These are phyloP conservation scores for Musca domestica DNA, from an alignment of 1,140 invertebrate species.

Conservation along the genomic window DNA sequence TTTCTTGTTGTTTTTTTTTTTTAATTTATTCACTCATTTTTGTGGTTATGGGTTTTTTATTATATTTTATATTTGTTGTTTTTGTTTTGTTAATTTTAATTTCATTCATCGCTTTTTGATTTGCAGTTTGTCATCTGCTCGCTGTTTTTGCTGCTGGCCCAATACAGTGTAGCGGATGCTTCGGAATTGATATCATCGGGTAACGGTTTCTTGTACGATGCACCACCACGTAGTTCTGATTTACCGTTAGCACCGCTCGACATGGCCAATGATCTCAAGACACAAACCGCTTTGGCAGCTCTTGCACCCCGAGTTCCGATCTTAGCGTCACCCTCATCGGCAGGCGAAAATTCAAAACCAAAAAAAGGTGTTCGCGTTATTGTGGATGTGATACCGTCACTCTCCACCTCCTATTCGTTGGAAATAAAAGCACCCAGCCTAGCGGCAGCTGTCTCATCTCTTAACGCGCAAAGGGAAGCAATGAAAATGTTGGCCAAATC, in stretches of 20 bases:
- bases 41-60: background rate
- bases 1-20: background rate
- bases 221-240: conserved; percentile 7
- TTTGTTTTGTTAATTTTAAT: background rate
- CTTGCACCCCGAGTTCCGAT: background rate
- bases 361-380: no score
- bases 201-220: conserved; percentile 45
- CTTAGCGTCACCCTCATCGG: no score
- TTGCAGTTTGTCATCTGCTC: background rate
- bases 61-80: background rate
- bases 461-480: no score
- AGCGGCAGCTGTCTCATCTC: no score
- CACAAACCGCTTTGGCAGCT: background rate
- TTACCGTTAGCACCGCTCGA: conserved; percentile 9
- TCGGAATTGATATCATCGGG: conserved; percentile 44
- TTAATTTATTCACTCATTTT: background rate
- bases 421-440: no score
- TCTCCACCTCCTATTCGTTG: no score
- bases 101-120: background rate
- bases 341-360: no score
- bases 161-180: conserved; percentile 33
- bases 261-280: background rate
- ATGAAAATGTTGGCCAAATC: no score
- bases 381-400: no score
- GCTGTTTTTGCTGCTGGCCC: background rate